Conservation (phyloP, 2,113 vertebrate genomes). For the Promerops cafer region DNA sequence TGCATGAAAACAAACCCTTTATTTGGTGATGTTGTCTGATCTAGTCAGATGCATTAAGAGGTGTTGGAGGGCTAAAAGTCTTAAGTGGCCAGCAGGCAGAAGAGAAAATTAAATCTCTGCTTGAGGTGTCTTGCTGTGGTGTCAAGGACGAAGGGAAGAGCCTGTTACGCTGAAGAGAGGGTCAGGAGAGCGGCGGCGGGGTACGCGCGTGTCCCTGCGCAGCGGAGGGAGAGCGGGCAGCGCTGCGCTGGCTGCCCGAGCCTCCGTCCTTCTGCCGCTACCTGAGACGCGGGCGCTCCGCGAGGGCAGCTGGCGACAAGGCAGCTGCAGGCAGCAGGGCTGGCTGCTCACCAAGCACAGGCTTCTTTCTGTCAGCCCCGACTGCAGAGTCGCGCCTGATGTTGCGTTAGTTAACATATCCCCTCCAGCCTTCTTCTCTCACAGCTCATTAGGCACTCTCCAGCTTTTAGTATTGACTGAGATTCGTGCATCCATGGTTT, state of each 20-base stretch:
- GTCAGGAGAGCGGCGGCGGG: background rate
- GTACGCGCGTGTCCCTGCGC: fast-evolving
- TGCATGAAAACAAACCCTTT: background rate
- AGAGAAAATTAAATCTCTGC: conserved; percentile 9
- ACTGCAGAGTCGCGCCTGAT: background rate
- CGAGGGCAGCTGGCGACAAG: background rate
- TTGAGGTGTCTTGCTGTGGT: background rate
- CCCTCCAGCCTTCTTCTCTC: background rate
- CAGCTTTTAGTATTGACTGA: background rate
- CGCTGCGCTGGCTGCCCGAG: background rate
- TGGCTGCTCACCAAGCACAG: background rate
- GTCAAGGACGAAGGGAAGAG: background rate
- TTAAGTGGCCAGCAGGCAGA: background rate
- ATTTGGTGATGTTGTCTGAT: background rate
- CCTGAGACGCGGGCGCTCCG: background rate
- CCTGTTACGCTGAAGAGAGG: background rate
- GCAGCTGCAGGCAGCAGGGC: background rate
- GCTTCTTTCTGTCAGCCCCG: background rate
- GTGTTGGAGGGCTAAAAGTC: background rate
- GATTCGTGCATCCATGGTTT: background rate
- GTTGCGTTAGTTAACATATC: background rate
- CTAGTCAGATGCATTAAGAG: background rate
- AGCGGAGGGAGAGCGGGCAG: background rate
- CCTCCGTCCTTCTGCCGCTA: fast-evolving
- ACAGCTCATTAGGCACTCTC: background rate